A percentile compares a stretch with the other conserved stretches of the same genome.
These are phyloP conservation scores for Gallinago stenura DNA, from an alignment of 2,797 vertebrate genomes.

Conservation along the genomic window DNA sequence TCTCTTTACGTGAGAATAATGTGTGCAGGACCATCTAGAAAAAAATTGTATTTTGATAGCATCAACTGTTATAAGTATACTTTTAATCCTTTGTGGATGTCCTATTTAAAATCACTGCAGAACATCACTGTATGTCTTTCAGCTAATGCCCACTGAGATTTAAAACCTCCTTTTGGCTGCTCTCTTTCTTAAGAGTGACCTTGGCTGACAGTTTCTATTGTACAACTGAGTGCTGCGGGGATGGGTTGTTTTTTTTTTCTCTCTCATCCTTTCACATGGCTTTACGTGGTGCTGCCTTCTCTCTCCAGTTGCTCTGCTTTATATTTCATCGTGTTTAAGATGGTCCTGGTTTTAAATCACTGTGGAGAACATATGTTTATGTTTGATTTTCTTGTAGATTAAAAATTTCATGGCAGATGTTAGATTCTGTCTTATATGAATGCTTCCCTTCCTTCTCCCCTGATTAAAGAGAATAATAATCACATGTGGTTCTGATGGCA, in stretches of 20 bases:
- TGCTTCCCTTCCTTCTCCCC: neutral
- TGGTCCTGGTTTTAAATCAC: neutral
- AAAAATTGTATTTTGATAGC: neutral
- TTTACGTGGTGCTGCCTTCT: neutral
- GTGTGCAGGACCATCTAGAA: neutral
- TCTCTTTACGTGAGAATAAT: neutral
- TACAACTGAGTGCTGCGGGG: neutral
- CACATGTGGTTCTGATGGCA: neutral
- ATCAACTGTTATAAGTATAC: neutral
- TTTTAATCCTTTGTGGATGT: constrained; percentile 27
- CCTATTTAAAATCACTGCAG: constrained; percentile 55
- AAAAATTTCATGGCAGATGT: neutral
- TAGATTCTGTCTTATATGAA: fast-evolving
- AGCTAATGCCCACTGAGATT: constrained; percentile 54
- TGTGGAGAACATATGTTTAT: neutral
- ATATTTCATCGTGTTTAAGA: neutral
- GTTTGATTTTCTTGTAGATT: neutral
- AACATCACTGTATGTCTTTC: constrained; percentile 11
- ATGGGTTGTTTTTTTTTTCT: neutral
- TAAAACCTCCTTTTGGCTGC: constrained; percentile 47
- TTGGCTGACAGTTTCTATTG: constrained; percentile 32
- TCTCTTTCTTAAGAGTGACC: constrained; percentile 53
- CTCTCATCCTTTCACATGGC: neutral
- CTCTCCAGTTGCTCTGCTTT: neutral
- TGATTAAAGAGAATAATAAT: neutral